phyloP scores from a whole-genome alignment of 2,113 vertebrate species.

The Scatophagus argus region DNA sequence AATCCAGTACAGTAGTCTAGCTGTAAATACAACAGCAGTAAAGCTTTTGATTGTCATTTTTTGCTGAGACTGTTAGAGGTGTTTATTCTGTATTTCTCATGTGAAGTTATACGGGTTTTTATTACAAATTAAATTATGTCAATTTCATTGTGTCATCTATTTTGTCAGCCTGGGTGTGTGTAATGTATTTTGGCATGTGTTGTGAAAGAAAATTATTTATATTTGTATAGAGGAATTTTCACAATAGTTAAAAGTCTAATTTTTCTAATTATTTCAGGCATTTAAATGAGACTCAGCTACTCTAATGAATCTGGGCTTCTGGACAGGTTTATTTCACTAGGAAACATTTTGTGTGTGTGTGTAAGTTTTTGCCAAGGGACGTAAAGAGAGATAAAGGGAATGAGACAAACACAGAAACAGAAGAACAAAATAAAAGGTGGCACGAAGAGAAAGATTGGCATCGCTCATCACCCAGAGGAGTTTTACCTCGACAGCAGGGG shows the following conservation, averaged over 20 bases:
- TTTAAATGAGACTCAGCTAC: slow-evolving; percentile 10
- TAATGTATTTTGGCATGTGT: neutral
- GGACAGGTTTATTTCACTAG: neutral
- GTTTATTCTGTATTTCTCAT: neutral
- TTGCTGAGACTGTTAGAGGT: neutral
- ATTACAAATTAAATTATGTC: neutral
- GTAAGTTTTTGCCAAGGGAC: neutral
- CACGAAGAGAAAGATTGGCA: slow-evolving; percentile 48
- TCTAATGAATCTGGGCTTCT: slow-evolving; percentile 10
- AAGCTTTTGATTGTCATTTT: neutral
- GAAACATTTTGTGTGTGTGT: neutral
- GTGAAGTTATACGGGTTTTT: neutral
- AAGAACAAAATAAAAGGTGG: slow-evolving; percentile 37
- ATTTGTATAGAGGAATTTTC: neutral
- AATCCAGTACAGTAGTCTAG: neutral
- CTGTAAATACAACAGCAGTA: neutral
- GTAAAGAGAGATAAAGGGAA: slow-evolving; percentile 16
- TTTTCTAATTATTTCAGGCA: neutral
- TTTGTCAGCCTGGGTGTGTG: neutral
- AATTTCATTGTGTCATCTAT: neutral
- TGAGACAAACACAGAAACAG: slow-evolving; percentile 33
- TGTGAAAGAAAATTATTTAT: neutral
- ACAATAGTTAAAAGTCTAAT: neutral
- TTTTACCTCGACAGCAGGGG: slow-evolving; percentile 80
- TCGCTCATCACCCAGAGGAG: slow-evolving; percentile 68